Evolutionary conservation across 2,888 invertebrate species (phyloP).

Genomic region (Limnephilus marmoratus): DNA sequence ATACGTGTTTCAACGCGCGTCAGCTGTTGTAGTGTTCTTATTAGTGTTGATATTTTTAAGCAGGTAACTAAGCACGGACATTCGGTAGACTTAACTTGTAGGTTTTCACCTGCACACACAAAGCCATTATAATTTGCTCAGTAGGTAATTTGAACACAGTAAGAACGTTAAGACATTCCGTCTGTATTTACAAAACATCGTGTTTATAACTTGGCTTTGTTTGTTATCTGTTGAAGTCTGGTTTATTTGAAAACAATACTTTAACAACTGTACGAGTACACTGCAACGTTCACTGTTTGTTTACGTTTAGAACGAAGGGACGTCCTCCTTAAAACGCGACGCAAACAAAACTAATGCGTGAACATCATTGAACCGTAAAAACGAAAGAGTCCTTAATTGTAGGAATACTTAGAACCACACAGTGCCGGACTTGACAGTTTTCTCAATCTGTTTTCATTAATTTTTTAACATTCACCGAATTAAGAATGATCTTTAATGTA

Average conservation of each 20-base stretch:
- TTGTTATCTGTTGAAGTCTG: not conserved
- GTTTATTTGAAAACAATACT: not conserved
- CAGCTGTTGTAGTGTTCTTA: not conserved
- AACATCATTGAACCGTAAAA: slow-evolving; percentile 52
- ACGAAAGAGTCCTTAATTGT: slow-evolving; percentile 59
- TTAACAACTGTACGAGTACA: not conserved
- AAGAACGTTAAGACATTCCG: not conserved
- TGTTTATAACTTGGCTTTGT: not conserved
- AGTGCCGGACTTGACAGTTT: slow-evolving; percentile 8
- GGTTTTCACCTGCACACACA: not conserved
- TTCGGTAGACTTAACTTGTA: not conserved
- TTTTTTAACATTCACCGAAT: too few relatives aligned
- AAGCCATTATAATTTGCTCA: not conserved
- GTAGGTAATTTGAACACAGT: not conserved
- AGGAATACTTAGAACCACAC: slow-evolving; percentile 33
- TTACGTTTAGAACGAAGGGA: slow-evolving; percentile 11
- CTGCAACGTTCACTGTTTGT: not conserved
- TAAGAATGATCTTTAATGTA: too few relatives aligned
- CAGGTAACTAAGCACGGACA: not conserved
- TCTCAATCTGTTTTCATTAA: not conserved
- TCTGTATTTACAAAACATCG: not conserved
- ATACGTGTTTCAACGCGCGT: not conserved
- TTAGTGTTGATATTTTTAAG: not conserved
- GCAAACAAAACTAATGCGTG: slow-evolving; percentile 50
- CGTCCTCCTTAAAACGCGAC: slow-evolving; percentile 34